Base-by-base conservation (phyloP, 2,888 invertebrate genomes). In the Dasysyrphus tricinctus region DNA sequence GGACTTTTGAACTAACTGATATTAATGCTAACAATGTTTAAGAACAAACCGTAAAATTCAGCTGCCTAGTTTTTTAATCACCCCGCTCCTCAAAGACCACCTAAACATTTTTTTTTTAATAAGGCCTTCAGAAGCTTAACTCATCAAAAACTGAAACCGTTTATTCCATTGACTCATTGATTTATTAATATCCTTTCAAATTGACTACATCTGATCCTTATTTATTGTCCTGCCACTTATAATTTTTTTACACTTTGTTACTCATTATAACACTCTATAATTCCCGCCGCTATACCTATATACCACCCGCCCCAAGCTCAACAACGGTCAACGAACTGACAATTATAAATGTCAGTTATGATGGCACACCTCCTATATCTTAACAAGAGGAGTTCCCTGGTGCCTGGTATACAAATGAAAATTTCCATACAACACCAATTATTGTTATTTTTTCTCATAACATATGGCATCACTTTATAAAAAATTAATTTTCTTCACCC, bases 401-500 rank as follows among this genome's bases (percentile, higher is more conserved):
- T n/a, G 24, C 3, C 1, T 24, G 3, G 24, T n/a, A 24, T 24
- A 8, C 24, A 51, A 51, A 37, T 49, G 3, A 37, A 19, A 67
- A 67, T 69, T 69, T 69, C 69, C 69, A 69, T 69, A 69, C 54
- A 69, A 69, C 54, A 69, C 39, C 54, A 69, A 54, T 54, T 24
- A 44, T 63, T 63, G 54, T 51, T 37, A 37, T 37, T 54, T 69
- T 69, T 54, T 69, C 24, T n/a, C 51, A 69, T 69, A 69, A 69
- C 69, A 69, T 37, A 69, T 69, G 69, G 69, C 69, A 51, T 54
- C 69, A 69, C 69, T 69, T 69, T 69, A 69, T 69, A 69, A 69
- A 69, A 69, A 69, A 69, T 69, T 69, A 69, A 69, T 69, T 69
- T 69, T 54, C 69, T 11, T 24, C 69, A 51, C 63, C 63, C 74